A percentile compares a stretch with the other conserved stretches of the same genome.
Evolutionary conservation across 2,888 invertebrate species (phyloP).

Genomic region (Pammene fasciana): DNA sequence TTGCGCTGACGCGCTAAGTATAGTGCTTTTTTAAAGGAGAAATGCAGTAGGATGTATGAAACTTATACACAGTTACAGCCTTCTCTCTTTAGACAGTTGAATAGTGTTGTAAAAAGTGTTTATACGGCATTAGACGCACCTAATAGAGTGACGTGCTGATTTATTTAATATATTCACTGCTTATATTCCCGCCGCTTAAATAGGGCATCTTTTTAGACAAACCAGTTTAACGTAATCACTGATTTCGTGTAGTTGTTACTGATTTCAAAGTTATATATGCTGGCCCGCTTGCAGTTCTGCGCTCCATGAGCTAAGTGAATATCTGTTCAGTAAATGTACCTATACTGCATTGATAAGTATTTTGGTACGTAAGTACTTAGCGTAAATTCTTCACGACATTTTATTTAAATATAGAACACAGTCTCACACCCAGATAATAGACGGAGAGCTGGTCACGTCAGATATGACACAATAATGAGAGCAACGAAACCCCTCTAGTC

Average conservation of each 20-base stretch:
- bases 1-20: slow-evolving; percentile 30
- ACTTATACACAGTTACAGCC: slow-evolving; percentile 13
- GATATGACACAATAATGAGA: too few relatives aligned
- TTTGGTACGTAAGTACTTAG: too few relatives aligned
- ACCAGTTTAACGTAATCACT: neutral
- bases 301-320: neutral
- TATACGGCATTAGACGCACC: slow-evolving; percentile 19
- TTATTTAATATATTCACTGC: slow-evolving; percentile 7
- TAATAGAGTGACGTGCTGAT: slow-evolving; percentile 9
- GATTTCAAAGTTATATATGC: too few relatives aligned
- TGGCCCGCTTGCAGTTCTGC: neutral
- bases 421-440: too few relatives aligned
- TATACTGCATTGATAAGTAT: too few relatives aligned
- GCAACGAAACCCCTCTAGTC: too few relatives aligned
- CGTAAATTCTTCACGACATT: too few relatives aligned
- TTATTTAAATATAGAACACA: too few relatives aligned
- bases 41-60: slow-evolving; percentile 6
- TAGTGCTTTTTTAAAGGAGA: slow-evolving; percentile 4
- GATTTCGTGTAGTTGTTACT: too few relatives aligned
- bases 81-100: slow-evolving; percentile 10
- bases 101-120: slow-evolving; percentile 30
- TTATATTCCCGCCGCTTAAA: neutral
- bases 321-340: neutral
- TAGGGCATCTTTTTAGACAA: neutral
- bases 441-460: too few relatives aligned